Base-by-base conservation (phyloP, 2,888 invertebrate genomes). In the Magallana nippona region DNA sequence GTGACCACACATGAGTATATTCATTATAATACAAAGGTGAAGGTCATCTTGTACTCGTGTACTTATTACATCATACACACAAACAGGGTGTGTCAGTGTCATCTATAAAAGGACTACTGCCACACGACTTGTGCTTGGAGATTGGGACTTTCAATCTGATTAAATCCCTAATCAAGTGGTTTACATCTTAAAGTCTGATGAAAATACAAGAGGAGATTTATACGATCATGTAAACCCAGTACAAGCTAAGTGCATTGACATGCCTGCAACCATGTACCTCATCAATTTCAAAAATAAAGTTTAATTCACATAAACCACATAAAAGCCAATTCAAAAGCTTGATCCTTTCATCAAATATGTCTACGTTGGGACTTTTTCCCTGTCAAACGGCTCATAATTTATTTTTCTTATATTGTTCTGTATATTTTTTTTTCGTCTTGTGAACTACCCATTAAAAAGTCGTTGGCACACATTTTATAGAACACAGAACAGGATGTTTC, bases 261-360 rank as follows among this genome's bases (percentile, higher is more conserved):
- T 22, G 22, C 27, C 32, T 71, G 32, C 71, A 17, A 27, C 71
- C 32, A 71, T 71, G 22, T 71, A 71, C 15, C 27, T 71, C 71
- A 71, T 71, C 71, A 71, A 71, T 71, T 71, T 71, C 15, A 71
- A 71, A 60, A 60, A 71, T 71, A 71, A 15, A 27, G 32, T 22
- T 71, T 15, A 32, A 71, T 71, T 71, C 71, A 71, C 71, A 71
- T n/a, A 44, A 71, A 71, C 71, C 71, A 71, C 71, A 71, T 71
- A 27, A 71, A 71, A 27, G 71, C 11, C 71, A 19, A 71, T 71
- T 11, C 71, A 27, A 15, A 71, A 15, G 11, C 71, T 32, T 44
- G 44, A 44, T 32, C 71, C 32, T 71, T 71, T 71, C 60, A 71
- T 71, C 32, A 22, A 71, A 27, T 71, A 71, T 22, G 27, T 71